These are phyloP conservation scores for Nesogale talazaci DNA, from an alignment of 2,113 vertebrate genomes.

Conservation along the genomic window DNA sequence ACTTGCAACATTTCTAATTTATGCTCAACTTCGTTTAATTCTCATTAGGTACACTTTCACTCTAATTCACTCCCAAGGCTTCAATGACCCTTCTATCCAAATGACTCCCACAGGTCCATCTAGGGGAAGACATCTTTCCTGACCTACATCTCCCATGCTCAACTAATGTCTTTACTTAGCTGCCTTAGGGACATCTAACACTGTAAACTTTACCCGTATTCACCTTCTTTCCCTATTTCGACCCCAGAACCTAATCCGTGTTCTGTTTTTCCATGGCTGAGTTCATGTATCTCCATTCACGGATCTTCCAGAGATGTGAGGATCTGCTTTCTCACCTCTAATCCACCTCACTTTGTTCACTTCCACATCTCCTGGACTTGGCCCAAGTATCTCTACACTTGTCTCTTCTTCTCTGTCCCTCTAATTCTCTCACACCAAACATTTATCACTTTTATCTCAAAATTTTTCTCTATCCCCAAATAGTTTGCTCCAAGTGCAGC, in stretches of 20 bases:
- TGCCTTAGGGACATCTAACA: not conserved
- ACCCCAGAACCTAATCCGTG: not conserved
- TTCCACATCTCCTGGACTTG: not conserved
- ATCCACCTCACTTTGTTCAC: not conserved
- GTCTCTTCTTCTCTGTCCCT: not conserved
- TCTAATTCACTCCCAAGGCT: not conserved
- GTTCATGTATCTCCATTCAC: not conserved
- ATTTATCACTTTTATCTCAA: not conserved
- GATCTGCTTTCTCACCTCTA: not conserved
- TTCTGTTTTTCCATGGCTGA: not conserved
- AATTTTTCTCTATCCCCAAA: not conserved
- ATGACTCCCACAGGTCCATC: not conserved
- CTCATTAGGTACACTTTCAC: constrained; percentile 11
- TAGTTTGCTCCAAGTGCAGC: not conserved
- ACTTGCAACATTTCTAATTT: not conserved
- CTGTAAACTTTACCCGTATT: not conserved
- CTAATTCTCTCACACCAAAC: not conserved
- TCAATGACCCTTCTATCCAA: not conserved
- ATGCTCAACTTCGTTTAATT: not conserved
- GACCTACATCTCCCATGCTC: not conserved
- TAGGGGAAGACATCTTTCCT: not conserved
- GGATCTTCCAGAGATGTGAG: not conserved
- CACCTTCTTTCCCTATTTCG: not conserved
- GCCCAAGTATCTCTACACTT: not conserved
- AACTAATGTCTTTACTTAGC: not conserved